These are phyloP conservation scores for Dolichoris vasculosae DNA, from an alignment of 1,140 invertebrate species.

Conservation along the genomic window DNA sequence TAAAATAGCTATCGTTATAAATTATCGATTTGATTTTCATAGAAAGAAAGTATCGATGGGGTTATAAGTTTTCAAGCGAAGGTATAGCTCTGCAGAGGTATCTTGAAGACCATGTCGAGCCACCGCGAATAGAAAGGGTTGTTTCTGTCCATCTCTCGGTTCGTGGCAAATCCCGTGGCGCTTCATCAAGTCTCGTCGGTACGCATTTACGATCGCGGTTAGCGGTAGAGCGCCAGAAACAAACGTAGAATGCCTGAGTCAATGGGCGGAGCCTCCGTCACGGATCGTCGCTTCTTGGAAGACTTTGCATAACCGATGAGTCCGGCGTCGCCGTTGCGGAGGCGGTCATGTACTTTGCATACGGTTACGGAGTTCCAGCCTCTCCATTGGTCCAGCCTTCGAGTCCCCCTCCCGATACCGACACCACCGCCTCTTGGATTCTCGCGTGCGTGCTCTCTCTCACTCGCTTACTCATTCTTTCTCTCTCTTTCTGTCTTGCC, in stretches of 20 bases:
- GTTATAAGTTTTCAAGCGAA: too few species aligned
- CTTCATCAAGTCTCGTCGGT: too few species aligned
- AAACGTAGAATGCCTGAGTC: not conserved
- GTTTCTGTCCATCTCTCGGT: too few species aligned
- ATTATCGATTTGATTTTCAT: too few species aligned
- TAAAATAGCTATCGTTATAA: too few species aligned
- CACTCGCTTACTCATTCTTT: not conserved
- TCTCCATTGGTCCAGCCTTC: slow-evolving; percentile 71
- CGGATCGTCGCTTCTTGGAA: slow-evolving; percentile 39
- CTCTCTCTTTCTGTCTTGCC: slow-evolving; percentile 42
- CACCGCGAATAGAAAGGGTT: too few species aligned
- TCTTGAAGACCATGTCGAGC: too few species aligned
- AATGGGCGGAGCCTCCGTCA: slow-evolving; percentile 66
- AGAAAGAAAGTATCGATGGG: too few species aligned
- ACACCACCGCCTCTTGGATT: slow-evolving; percentile 44
- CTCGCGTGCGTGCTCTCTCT: slow-evolving; percentile 18
- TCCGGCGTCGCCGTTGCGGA: slow-evolving; percentile 59
- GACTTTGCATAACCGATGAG: slow-evolving; percentile 74
- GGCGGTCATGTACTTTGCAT: slow-evolving; percentile 73
- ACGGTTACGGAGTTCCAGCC: slow-evolving; percentile 65
- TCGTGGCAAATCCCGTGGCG: too few species aligned
- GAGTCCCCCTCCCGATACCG: not conserved
- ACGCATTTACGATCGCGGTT: too few species aligned
- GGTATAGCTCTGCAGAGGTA: too few species aligned
- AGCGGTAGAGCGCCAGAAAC: not conserved